A percentile compares a stretch with the other conserved stretches of the same genome.
phyloP scores from a whole-genome alignment of 2,797 vertebrate genomes.

The Pteropus rufus region DNA sequence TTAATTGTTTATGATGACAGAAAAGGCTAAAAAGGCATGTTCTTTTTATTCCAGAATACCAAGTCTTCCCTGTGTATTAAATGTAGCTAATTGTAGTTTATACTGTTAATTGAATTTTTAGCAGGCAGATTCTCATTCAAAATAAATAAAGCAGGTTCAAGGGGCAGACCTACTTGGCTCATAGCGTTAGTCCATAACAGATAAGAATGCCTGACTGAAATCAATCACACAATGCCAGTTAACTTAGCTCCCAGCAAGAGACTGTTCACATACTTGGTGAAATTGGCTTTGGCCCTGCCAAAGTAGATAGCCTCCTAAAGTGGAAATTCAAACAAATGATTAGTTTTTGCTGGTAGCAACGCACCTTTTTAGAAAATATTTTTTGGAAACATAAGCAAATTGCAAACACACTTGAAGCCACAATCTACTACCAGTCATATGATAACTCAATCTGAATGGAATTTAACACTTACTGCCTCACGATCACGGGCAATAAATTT shows the following conservation, averaged over 20 bases:
- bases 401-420: neutral
- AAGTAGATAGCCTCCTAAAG: neutral
- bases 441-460: neutral
- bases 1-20: neutral
- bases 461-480: neutral
- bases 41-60: neutral
- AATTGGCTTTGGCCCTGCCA: neutral
- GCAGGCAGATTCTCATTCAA: neutral
- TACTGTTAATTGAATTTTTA: neutral
- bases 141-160: neutral
- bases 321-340: neutral
- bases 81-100: neutral
- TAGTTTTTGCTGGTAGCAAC: neutral
- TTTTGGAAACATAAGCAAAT: neutral
- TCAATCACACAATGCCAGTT: neutral
- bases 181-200: neutral
- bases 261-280: neutral
- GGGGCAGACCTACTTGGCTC: neutral
- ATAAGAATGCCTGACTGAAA: neutral
- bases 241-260: neutral
- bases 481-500: neutral
- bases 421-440: neutral
- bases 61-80: neutral
- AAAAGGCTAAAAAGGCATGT: neutral
- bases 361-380: too few species aligned